phyloP scores from a whole-genome alignment of 2,797 vertebrate species.

The Eulemur coronatus region DNA sequence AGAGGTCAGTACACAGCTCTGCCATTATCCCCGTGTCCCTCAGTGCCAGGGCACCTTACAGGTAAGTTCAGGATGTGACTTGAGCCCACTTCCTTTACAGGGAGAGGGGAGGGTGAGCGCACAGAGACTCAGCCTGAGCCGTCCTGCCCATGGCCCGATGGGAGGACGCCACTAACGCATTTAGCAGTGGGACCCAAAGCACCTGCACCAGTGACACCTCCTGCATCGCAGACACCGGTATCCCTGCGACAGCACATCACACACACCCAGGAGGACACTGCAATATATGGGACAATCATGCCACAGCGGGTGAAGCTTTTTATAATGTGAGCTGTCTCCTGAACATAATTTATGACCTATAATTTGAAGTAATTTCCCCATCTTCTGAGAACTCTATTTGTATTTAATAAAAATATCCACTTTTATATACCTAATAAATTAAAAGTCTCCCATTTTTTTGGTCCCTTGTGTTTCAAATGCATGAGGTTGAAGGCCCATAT shows the following conservation, averaged over 20 bases:
- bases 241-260: neutral
- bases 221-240: accelerated
- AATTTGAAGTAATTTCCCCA: constrained; percentile 42
- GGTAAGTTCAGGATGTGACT: too few species aligned
- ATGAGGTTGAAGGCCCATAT: neutral
- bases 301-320: neutral
- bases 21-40: too few species aligned
- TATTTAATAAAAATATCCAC: constrained; percentile 50
- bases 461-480: neutral
- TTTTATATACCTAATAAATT: constrained; percentile 26
- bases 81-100: neutral
- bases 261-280: accelerated
- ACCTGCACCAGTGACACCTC: neutral
- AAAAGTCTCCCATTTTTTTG: neutral
- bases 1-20: neutral
- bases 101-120: neutral
- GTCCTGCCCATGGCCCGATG: neutral
- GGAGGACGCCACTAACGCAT: neutral
- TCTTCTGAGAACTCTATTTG: constrained; percentile 20
- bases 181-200: neutral
- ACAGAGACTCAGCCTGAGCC: neutral
- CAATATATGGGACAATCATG: accelerated
- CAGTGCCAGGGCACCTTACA: neutral
- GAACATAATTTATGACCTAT: constrained; percentile 23
- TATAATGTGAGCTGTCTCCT: neutral